Conservation (phyloP, 2,888 invertebrate species). For the Quadroppia sp. region DNA sequence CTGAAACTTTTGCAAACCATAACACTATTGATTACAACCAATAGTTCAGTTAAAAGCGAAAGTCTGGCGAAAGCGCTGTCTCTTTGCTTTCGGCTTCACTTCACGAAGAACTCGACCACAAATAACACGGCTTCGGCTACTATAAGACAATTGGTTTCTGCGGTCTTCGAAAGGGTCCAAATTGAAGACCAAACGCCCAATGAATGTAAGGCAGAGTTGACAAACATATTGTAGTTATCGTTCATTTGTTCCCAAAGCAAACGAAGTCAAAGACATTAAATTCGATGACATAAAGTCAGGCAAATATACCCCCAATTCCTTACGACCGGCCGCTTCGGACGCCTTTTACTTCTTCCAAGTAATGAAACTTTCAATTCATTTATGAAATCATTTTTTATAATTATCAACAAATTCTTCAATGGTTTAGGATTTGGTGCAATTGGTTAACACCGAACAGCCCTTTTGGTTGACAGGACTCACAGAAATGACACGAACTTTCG, state of each 20-base stretch:
- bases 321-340: conserved; percentile 83
- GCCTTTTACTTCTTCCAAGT: conserved; percentile 79
- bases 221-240: background rate
- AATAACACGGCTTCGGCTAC: conserved; percentile 97
- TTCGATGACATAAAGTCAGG: conserved; percentile 74
- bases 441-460: conserved; percentile 94
- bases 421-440: conserved; percentile 80
- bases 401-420: conserved; percentile 42
- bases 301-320: conserved; percentile 71
- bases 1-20: conserved; percentile 94
- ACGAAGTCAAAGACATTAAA: conserved; percentile 55
- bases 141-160: conserved; percentile 85
- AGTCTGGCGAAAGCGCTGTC: conserved; percentile 89
- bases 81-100: conserved; percentile 92
- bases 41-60: conserved; percentile 87
- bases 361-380: background rate
- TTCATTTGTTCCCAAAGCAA: conserved; percentile 9
- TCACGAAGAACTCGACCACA: conserved; percentile 87
- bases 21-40: conserved; percentile 89
- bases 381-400: background rate
- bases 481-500: conserved; percentile 95
- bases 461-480: conserved; percentile 92
- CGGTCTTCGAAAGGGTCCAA: conserved; percentile 77
- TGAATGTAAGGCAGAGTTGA: background rate
- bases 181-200: conserved; percentile 47